Evolutionary conservation across 2,888 invertebrate genomes (phyloP).

Genomic region (Pheosia tremula): DNA sequence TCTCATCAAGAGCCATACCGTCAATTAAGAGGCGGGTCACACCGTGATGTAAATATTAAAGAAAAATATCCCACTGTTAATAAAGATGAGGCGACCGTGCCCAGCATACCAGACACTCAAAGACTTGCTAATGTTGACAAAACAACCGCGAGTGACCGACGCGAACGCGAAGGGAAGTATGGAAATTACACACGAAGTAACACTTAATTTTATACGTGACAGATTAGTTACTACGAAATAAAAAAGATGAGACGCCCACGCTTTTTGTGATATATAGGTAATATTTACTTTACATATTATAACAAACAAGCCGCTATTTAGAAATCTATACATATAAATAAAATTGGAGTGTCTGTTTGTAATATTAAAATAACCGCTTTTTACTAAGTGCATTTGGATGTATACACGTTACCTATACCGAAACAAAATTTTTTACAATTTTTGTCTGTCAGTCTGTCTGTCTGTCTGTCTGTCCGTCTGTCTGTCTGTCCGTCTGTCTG

Average conservation of each 20-base stretch:
- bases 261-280: background rate
- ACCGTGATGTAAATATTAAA: slow-evolving; percentile 59
- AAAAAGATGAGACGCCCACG: slow-evolving; percentile 14
- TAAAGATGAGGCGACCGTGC: slow-evolving; percentile 67
- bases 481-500: too few species aligned
- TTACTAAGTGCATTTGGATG: too few species aligned
- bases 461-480: too few species aligned
- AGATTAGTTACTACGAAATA: slow-evolving; percentile 36
- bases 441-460: too few species aligned
- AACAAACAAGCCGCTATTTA: too few species aligned
- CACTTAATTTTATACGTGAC: slow-evolving; percentile 64
- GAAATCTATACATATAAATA: too few species aligned
- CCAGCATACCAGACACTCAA: slow-evolving; percentile 59
- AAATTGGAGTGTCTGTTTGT: too few species aligned
- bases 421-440: too few species aligned
- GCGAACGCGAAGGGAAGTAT: slow-evolving; percentile 22
- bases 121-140: slow-evolving; percentile 64
- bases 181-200: slow-evolving; percentile 49
- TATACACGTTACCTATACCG: too few species aligned
- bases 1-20: slow-evolving; percentile 55
- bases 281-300: too few species aligned
- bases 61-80: slow-evolving; percentile 59
- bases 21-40: slow-evolving; percentile 59
- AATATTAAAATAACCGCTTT: too few species aligned
- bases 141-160: slow-evolving; percentile 51